Evolutionary conservation across 2,888 invertebrate species (phyloP).

Genomic region (Taenaris catops): DNA sequence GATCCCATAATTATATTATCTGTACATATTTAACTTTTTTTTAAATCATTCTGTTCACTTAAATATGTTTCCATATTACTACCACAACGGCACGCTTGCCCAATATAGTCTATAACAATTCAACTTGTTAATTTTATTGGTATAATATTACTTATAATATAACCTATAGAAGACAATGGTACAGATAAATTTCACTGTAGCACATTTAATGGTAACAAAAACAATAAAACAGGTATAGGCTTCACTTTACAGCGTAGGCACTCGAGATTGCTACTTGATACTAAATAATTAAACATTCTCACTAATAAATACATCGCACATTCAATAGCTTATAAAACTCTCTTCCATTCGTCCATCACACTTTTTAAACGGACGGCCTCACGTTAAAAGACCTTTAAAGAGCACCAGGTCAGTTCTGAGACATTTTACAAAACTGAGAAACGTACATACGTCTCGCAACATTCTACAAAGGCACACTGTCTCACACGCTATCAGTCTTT

Average conservation of each 20-base stretch:
- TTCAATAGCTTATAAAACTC: constrained; percentile 41
- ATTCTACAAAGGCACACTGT: constrained; percentile 37
- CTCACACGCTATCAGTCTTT: constrained; percentile 56
- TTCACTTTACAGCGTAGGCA: constrained; percentile 80
- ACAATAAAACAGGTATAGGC: constrained; percentile 71
- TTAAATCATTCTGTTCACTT: constrained; percentile 13
- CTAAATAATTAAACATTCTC: constrained; percentile 66
- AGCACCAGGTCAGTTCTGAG: constrained; percentile 77
- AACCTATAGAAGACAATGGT: constrained; percentile 74
- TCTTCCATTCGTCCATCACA: constrained; percentile 44
- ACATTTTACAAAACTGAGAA: constrained; percentile 34
- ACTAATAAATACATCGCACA: constrained; percentile 75
- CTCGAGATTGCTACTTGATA: constrained; percentile 78
- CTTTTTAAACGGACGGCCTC: constrained; percentile 68
- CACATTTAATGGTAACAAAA: constrained; percentile 76
- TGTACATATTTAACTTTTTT: constrained; percentile 18
- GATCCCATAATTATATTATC: constrained; percentile 20
- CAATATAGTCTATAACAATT: constrained; percentile 64
- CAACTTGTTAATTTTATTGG: constrained; percentile 77
- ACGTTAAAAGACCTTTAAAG: constrained; percentile 66
- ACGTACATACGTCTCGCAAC: constrained; percentile 40
- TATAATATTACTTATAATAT: constrained; percentile 70
- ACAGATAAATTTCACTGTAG: constrained; percentile 68
- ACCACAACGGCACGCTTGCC: constrained; percentile 37
- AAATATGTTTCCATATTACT: constrained; percentile 22